Evolutionary conservation across 2,888 invertebrate genomes (phyloP), one percentile per base, ranked within the genome.

Genomic region (Eubasilissa splendida): DNA sequence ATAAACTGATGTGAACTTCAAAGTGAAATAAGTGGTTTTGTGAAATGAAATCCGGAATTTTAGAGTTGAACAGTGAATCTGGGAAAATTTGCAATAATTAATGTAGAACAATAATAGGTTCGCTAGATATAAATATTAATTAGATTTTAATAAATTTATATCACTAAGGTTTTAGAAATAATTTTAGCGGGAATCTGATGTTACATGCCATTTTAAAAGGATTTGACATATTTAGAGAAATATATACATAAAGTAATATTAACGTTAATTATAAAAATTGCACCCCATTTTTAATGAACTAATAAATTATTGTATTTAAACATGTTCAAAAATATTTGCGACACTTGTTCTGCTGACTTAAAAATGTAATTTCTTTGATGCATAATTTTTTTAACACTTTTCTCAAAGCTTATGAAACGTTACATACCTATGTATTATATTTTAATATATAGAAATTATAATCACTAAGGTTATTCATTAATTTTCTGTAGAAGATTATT

Each of bases 41-140:
- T 73, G 71, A 73, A 73, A 73, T 73, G 56, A 73, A 80, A 66
- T 80, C 82, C 83, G 82, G 83, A 83, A 82, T 83, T 83, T 80
- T 79, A 82, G 79, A 58, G 79, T 74, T 78, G 56, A 77, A 80
- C 42, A 66, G 74, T 79, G 77, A 80, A 83, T 83, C 83, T 83
- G 83, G 83, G 83, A 80, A 83, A 81, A 83, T 82, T 83, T 83
- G 83, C 83, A 83, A 83, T 83, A 83, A 42, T 79, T 75, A 80
- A 82, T 60, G 11, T 73, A 74, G 22, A n/a, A 42, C 42, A 42
- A 14, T 58, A 76, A 31, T 82, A 82, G 77, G 66, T 76, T 60
- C 75, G 79, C 82, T 82, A 82, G 80, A 76, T 79, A 65, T 53
- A 76, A 22, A 53, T 54, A 52, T 59, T 74, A 22, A 65, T 14